These are phyloP conservation scores for Bombus waltoni DNA, from an alignment of 1,140 invertebrate genomes.

Conservation along the genomic window DNA sequence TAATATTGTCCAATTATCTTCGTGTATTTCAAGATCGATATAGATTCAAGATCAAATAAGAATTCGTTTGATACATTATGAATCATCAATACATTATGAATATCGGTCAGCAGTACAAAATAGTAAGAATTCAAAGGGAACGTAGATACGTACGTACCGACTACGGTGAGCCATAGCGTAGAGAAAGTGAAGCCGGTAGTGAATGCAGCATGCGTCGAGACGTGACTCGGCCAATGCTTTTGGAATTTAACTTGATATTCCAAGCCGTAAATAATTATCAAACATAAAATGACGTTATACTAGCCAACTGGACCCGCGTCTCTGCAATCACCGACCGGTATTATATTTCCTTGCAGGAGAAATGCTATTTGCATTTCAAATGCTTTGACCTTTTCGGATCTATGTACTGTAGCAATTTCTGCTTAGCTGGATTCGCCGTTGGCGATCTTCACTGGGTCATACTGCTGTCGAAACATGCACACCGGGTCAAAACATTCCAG, in stretches of 20 bases:
- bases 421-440: conserved; percentile 19
- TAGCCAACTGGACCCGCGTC: conserved; percentile 18
- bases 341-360: conserved; percentile 50
- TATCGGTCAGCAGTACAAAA: conserved; percentile 20
- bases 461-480: too few species aligned
- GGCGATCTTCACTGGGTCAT: conserved; percentile 43
- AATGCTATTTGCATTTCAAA: conserved; percentile 71
- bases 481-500: neutral
- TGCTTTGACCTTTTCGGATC: conserved; percentile 67
- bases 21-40: neutral
- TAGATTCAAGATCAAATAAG: neutral
- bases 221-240: conserved; percentile 39
- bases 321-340: conserved; percentile 49
- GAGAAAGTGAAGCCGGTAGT: conserved; percentile 30
- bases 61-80: too few species aligned
- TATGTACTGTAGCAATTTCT: conserved; percentile 7
- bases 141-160: too few species aligned
- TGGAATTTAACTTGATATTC: conserved; percentile 54
- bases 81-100: too few species aligned
- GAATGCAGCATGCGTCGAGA: conserved; percentile 39
- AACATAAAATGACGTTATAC: conserved; percentile 34
- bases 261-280: conserved; percentile 55
- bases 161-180: neutral
- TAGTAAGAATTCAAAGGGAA: conserved; percentile 10
- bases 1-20: too few species aligned